Evolutionary conservation across 2,888 invertebrate genomes (phyloP), one percentile per base, ranked within the genome.

Genomic region (Sisyra terminalis): DNA sequence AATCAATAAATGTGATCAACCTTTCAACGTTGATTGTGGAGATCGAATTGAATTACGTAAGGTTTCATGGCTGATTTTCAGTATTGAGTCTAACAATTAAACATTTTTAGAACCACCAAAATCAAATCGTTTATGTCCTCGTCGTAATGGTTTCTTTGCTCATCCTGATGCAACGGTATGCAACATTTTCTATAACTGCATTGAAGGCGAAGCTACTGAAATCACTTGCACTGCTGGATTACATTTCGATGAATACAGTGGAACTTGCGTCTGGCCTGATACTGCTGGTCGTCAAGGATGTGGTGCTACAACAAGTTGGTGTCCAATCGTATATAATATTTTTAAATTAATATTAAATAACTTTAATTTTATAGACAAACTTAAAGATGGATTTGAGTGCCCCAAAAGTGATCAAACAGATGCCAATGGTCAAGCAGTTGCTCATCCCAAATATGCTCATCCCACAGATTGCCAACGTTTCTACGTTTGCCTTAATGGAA

Each of bases 181-280:
- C 67, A 81, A 87, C 60, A 61, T 84, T 49, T 90, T 88, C 73
- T 86, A 71, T 70, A 88, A 87, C 64, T 90, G 89, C 60, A 86
- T 88, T 55, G 84, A 88, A 49, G 88, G 89, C 41, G 83, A 83
- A 18, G 69, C 77, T 40, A 78, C 71, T 42, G 82, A 85, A 59
- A 78, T 77, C 55, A 78, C 75, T 50, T 90, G 90, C 60, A 85
- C 89, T n/a, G 74, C 80, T 48, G 89, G 89, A 18, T 71, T 90
- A 32, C 85, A 87, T 64, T 90, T 89, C 61, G 88, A 90, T 57
- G 88, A 89, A 60, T 84, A 78, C 64, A 76, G 78, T 35, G 89
- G 89, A 44, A 87, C 84, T 42, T 90, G 90, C 58, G 87, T 88
- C 42, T 90, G 90, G 90, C 88, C 89, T 3, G 83, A 78, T 46